Evolutionary conservation across 2,888 invertebrate species (phyloP).

Genomic region (Drosophila nigritarsus): DNA sequence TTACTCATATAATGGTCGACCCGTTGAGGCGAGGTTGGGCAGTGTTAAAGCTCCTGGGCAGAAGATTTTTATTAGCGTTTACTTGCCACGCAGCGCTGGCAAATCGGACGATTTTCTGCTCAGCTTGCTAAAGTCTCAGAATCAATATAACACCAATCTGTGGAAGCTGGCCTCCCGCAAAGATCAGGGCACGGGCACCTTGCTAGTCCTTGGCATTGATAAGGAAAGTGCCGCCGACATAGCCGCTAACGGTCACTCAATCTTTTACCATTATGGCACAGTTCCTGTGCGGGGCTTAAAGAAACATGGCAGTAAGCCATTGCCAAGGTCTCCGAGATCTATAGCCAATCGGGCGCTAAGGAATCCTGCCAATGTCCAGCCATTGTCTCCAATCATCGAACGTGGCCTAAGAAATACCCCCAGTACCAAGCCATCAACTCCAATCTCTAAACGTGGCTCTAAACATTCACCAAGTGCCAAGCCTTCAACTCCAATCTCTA

Average conservation of each 20-base stretch:
- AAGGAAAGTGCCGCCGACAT: slow-evolving; percentile 27
- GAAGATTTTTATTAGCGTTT: background rate
- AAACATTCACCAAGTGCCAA: too few species aligned
- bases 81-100: slow-evolving; percentile 2
- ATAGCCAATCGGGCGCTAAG: too few species aligned
- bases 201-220: slow-evolving; percentile 32
- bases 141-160: slow-evolving; percentile 18
- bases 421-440: background rate
- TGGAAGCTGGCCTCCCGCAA: slow-evolving; percentile 30
- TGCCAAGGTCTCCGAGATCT: background rate
- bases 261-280: slow-evolving; percentile 38
- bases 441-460: too few species aligned
- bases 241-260: slow-evolving; percentile 20
- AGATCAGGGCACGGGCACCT: background rate
- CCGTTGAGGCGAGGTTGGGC: slow-evolving; percentile 12
- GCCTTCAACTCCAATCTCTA: background rate
- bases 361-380: background rate
- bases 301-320: background rate
- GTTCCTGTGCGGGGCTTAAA: slow-evolving; percentile 30
- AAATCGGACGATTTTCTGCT: slow-evolving; percentile 24
- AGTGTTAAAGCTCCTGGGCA: background rate
- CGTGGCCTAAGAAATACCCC: background rate
- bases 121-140: slow-evolving; percentile 36
- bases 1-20: slow-evolving; percentile 22
- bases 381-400: background rate